A percentile compares a stretch with the other conserved stretches of the same genome.
Conservation (phyloP, 37 sponge, comb jelly and placozoan species). For the Chondrilla cf. caribensis region DNA sequence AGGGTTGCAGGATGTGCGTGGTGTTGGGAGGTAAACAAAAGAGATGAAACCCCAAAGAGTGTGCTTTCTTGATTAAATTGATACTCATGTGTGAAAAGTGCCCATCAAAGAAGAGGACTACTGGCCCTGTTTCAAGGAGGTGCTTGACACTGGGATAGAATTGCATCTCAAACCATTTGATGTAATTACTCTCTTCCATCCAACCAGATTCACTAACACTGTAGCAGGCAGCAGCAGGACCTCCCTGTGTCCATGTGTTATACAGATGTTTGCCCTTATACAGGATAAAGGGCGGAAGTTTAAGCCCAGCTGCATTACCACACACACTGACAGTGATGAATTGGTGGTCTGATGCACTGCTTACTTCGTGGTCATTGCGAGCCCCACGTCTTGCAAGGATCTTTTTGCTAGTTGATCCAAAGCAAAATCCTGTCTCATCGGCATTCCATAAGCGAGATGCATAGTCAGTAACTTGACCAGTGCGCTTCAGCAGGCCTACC, state of each 20-base stretch:
- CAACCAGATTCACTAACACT: too few species aligned
- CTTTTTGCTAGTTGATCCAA: background rate
- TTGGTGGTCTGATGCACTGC: background rate
- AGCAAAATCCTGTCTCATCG: background rate
- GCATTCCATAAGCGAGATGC: slow-evolving; percentile 12
- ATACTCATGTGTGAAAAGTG: slow-evolving; percentile 29
- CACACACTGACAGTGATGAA: background rate
- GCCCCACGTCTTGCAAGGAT: background rate
- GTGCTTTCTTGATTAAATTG: slow-evolving; percentile 8
- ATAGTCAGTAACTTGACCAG: background rate
- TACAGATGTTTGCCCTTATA: too few species aligned
- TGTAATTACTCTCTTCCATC: too few species aligned
- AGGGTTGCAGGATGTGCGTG: too few species aligned
- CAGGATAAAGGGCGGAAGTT: too few species aligned
- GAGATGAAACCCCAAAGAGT: slow-evolving; percentile 8
- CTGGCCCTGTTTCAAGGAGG: too few species aligned
- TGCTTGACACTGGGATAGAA: too few species aligned
- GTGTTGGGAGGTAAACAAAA: too few species aligned
- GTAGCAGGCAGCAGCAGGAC: too few species aligned
- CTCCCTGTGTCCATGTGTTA: too few species aligned
- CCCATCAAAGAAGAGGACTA: too few species aligned
- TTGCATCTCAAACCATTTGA: too few species aligned
- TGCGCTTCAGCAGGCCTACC: slow-evolving; percentile 4
- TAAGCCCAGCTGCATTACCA: background rate
- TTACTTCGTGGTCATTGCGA: background rate